These are phyloP conservation scores for Craniophora ligustri DNA, from an alignment of 2,888 invertebrate species.

Conservation along the genomic window DNA sequence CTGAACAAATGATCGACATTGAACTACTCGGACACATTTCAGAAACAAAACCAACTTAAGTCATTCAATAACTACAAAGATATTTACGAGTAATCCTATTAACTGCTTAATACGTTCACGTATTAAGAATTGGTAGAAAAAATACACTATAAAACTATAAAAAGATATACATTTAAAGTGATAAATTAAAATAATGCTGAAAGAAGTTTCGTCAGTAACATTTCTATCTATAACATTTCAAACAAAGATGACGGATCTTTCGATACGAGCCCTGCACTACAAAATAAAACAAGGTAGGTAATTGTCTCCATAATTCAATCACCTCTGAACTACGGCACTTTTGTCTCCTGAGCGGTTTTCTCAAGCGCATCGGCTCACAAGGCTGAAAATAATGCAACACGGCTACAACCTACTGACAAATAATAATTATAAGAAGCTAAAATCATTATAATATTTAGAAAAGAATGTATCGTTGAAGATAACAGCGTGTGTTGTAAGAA, in stretches of 20 bases:
- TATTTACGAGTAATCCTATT: neutral
- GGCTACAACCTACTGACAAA: slow-evolving; percentile 59
- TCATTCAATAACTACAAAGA: slow-evolving; percentile 10
- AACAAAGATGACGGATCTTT: slow-evolving; percentile 13
- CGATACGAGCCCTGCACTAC: slow-evolving; percentile 27
- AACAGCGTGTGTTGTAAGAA: slow-evolving; percentile 32
- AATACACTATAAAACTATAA: neutral
- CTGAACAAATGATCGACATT: slow-evolving; percentile 27
- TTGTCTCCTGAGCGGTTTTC: slow-evolving; percentile 84
- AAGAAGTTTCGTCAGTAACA: slow-evolving; percentile 19
- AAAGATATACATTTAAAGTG: neutral
- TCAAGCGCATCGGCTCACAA: slow-evolving; percentile 74
- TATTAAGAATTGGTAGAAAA: neutral
- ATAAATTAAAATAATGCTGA: slow-evolving; percentile 3
- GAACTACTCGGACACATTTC: slow-evolving; percentile 20
- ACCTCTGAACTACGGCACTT: slow-evolving; percentile 87
- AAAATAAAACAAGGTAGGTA: slow-evolving; percentile 32
- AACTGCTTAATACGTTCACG: neutral
- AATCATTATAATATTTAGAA: slow-evolving; percentile 50
- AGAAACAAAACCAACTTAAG: neutral
- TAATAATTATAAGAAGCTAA: slow-evolving; percentile 62
- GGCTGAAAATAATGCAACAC: slow-evolving; percentile 79
- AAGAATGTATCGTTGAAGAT: slow-evolving; percentile 36
- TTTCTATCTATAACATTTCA: slow-evolving; percentile 13
- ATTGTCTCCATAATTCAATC: slow-evolving; percentile 61